Base-by-base conservation (phyloP, 2,113 vertebrate species). In the Calidris pygmaea region DNA sequence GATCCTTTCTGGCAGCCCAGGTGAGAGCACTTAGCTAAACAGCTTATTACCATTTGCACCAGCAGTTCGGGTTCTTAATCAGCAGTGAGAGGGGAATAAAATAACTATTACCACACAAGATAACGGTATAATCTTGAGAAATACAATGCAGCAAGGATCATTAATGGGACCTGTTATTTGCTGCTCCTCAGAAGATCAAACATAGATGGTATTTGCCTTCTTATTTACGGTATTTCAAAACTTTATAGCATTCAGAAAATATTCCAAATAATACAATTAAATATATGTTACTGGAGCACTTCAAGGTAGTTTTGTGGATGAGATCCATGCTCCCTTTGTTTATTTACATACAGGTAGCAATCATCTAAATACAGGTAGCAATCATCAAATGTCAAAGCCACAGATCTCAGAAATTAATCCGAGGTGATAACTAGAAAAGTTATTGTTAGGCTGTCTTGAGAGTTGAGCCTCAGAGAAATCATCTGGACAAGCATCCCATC, bases 401-500 rank as follows among this genome's bases (percentile, higher is more conserved):
- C 22, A 43, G 43, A 63, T 43, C 10, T 78, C n/a, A 41, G 35
- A 82, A 84, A 37, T 24, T 29, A 50, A 50, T 67, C 4, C 32
- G 17, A 30, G 14, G 23, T 81, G 8, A 9, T 23, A 47, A 32
- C 8, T 26, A 48, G 22, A 41, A 45, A 72, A 37, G 10, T 18
- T 67, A 5, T 3, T 55, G 35, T 59, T 45, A 58, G 30, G 7
- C 17, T 48, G 10, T 65, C 13, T 26, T 18, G 30, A 53, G 35
- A 65, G 10, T 35, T 35, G 7, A 39, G 14, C 27, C 52, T 70
- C n/a, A 30, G 63, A 41, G 48, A 41, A 81, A 53, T 7, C 15
- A 12, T 6, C 19, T 30, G 24, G 47, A 37, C 37, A 27, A 1
- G 0, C 2, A 7, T 66, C 20, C 15, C 35, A 37, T 5, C 32